Conservation (phyloP, 1,140 invertebrate species). For the Pristionchus pacificus region DNA sequence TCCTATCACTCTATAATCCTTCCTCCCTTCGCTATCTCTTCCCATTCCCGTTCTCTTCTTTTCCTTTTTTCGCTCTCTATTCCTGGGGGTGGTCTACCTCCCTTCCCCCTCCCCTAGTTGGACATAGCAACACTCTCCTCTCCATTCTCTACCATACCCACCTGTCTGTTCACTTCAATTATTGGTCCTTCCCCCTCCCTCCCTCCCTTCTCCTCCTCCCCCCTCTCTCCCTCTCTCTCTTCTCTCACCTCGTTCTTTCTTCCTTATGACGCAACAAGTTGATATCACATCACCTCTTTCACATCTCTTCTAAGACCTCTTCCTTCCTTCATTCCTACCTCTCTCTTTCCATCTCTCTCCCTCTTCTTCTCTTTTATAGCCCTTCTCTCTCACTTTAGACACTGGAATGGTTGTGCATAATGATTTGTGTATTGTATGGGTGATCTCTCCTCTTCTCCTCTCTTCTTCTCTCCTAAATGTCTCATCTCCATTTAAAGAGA, state of each 20-base stretch:
- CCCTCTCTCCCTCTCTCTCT: not conserved
- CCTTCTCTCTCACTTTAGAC: conserved; percentile 2
- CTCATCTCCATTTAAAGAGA: conserved; percentile 1
- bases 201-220: not conserved
- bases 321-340: not conserved
- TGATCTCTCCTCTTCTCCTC: not conserved
- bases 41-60: too few species aligned
- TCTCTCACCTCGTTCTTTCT: not conserved
- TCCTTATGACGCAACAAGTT: not conserved
- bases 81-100: too few species aligned
- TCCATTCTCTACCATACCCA: too few species aligned
- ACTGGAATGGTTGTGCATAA: not conserved
- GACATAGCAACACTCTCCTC: too few species aligned
- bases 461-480: not conserved
- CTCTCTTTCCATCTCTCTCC: not conserved
- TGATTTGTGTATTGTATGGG: not conserved
- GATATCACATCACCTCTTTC: conserved; percentile 6
- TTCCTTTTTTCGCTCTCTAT: too few species aligned
- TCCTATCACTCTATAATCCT: too few species aligned
- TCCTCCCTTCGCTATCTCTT: too few species aligned
- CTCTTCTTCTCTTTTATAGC: not conserved
- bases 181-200: too few species aligned
- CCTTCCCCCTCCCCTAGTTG: too few species aligned
- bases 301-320: not conserved
- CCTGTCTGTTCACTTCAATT: too few species aligned